Conservation (phyloP, 2,888 invertebrate species). For the Leistus spinibarbis region DNA sequence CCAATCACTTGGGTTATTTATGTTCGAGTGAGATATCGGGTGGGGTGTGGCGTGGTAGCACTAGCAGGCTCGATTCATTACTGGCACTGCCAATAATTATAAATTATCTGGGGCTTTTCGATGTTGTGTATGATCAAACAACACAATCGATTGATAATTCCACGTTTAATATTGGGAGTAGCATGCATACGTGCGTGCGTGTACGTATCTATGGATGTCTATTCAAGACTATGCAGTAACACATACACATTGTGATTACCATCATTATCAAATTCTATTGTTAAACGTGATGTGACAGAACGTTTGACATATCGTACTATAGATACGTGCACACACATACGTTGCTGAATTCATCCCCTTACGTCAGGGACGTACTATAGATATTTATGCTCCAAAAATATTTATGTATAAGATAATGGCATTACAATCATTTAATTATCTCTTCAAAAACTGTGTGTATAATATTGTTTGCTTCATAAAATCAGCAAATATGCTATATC, state of each 20-base stretch:
- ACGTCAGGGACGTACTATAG: background rate
- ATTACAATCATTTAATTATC: too few species aligned
- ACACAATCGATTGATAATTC: background rate
- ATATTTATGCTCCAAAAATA: background rate
- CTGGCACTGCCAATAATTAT: background rate
- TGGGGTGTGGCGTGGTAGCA: background rate
- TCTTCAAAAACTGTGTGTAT: too few species aligned
- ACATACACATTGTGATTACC: background rate
- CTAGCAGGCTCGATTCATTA: background rate
- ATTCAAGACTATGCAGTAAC: background rate
- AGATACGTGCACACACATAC: background rate
- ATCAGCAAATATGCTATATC: too few species aligned
- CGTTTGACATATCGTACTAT: background rate
- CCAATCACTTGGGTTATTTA: background rate
- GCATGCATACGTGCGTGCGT: background rate
- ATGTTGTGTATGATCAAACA: background rate
- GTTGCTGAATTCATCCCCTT: background rate
- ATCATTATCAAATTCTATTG: background rate
- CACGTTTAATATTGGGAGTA: background rate
- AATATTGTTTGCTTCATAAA: too few species aligned
- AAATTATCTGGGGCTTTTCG: background rate
- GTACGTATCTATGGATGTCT: background rate
- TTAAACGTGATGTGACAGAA: background rate
- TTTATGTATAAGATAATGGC: too few species aligned
- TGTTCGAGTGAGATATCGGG: background rate